Base-by-base conservation (phyloP, 2,888 invertebrate species). In the Tricholauxania praeusta region DNA sequence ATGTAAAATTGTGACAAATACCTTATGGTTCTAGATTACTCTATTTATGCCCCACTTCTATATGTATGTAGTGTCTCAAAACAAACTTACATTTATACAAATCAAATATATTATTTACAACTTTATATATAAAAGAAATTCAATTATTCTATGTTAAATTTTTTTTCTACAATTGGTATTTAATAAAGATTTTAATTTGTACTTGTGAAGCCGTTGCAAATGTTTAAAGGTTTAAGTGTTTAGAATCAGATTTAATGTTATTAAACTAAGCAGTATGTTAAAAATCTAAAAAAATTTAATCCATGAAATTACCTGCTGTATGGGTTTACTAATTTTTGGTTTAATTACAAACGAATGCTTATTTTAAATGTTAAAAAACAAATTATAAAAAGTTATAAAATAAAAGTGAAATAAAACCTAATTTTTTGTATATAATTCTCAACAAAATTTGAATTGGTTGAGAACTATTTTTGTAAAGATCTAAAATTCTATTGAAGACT, bases 1-100 rank as follows among this genome's bases (percentile, higher is more conserved):
- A 70, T 51, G 62, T 70, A 63, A 70, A 69, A 70, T 70, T 70
- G 70, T 70, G 70, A 70, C 70, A 70, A 70, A 52, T 63, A 70
- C 22, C 39, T 53, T 49, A 59, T 49, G 32, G 22, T 49, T 49
- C 64, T 63, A 63, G 12, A 62, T 60, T 59, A 69, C 57, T 22
- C n/a, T 32, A 69, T 60, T 19, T 69, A 57, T 60, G n/a, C 49
- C n/a, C 68, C 60, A 49, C 59, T 57, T 59, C 59, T 48, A 60
- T 60, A 59, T 12, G 32, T 59, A 57, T 17, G 32, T 66, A 53
- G 39, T 39, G 39, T 39, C 39, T 39, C 39, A 39, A 39, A 39
- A 10, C 39, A 66, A 53, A 39, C n/a, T 49, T 17, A 69, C 49
- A 60, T 69, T 12, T 28, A 49, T 69, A 28, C 49, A 19, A 51